Conservation (phyloP, 1,140 invertebrate genomes). For the Ceratosolen solmsi region DNA sequence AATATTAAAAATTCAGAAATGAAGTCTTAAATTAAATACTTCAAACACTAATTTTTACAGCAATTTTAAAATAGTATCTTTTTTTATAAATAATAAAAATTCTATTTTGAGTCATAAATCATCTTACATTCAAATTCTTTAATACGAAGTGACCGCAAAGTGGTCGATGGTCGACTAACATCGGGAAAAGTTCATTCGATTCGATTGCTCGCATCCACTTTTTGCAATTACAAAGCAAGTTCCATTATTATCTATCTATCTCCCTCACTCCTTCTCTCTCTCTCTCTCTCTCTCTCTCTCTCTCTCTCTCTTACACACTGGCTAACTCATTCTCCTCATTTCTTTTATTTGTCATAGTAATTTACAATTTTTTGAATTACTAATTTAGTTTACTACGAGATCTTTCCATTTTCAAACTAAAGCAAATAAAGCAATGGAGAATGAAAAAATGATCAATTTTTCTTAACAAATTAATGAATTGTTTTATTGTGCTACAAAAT, state of each 20-base stretch:
- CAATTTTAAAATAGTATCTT: too few species aligned
- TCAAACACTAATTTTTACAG: too few species aligned
- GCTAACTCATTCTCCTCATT: too few species aligned
- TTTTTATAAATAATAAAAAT: neutral
- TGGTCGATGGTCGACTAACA: neutral
- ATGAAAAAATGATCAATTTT: neutral
- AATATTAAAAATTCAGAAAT: too few species aligned
- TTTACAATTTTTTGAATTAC: neutral
- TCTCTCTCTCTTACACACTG: neutral
- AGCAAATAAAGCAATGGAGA: neutral
- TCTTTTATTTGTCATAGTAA: neutral
- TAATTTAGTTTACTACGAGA: conserved; percentile 1
- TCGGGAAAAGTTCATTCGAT: conserved; percentile 1
- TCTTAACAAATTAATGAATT: too few species aligned
- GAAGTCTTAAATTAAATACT: too few species aligned
- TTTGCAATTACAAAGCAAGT: neutral
- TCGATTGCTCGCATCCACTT: conserved; percentile 9
- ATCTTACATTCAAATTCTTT: neutral
- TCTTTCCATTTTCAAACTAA: neutral
- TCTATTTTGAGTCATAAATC: neutral
- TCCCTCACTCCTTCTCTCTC: neutral
- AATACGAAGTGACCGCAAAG: neutral
- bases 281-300: neutral
- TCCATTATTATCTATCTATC: neutral
- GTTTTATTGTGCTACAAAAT: too few species aligned